Evolutionary conservation across 2,797 vertebrate genomes (phyloP).

Genomic region (Rhyacichthys aspro): DNA sequence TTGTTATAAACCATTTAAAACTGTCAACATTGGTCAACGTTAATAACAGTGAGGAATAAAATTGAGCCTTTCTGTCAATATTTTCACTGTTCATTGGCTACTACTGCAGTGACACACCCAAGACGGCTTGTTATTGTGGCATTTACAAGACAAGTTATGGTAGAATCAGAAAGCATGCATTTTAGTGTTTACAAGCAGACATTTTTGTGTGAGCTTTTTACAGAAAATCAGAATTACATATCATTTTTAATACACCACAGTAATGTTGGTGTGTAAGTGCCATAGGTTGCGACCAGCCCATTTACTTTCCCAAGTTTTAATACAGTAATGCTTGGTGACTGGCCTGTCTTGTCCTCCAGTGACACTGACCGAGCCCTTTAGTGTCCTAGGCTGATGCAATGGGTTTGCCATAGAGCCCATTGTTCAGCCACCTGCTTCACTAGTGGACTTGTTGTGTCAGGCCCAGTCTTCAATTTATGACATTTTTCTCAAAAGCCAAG

Average conservation of each 20-base stretch:
- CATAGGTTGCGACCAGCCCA: neutral
- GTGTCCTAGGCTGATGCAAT: conserved; percentile 6
- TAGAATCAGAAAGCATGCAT: neutral
- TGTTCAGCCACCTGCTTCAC: conserved; percentile 9
- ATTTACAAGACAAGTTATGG: conserved; percentile 15
- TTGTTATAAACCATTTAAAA: no score
- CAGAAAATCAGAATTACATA: no score
- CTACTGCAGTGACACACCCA: conserved; percentile 1
- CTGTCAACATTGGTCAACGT: no score
- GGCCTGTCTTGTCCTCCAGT: neutral
- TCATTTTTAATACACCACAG: no score
- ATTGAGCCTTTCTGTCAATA: no score
- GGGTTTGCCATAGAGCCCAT: conserved; percentile 9
- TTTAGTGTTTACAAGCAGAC: conserved; percentile 3
- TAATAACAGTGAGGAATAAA: no score
- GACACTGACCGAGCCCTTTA: conserved; percentile 12
- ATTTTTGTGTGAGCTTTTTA: neutral
- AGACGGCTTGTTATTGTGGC: conserved; percentile 14
- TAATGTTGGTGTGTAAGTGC: neutral
- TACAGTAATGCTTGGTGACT: neutral
- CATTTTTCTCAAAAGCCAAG: neutral
- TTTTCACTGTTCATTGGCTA: neutral
- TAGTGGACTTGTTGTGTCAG: neutral
- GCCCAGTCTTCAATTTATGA: conserved; percentile 7
- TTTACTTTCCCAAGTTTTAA: neutral